Evolutionary conservation across 2,113 vertebrate species (phyloP).

Genomic region (Corapipo altera): DNA sequence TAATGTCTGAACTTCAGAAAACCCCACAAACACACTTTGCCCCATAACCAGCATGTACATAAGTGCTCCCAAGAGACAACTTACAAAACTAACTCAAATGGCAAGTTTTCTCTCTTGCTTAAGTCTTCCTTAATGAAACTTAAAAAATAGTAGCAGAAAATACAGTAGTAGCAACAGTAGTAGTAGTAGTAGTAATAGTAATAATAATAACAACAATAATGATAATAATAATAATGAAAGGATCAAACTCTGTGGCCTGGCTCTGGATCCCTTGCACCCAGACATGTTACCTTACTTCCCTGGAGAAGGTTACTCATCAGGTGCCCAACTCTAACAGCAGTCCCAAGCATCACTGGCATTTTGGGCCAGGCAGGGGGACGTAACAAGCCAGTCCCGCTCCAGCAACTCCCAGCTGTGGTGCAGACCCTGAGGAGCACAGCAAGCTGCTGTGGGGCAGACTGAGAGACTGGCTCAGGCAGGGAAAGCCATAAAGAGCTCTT

Average conservation of each 20-base stretch:
- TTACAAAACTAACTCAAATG: background rate
- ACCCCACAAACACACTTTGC: background rate
- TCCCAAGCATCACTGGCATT: background rate
- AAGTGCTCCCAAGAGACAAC: background rate
- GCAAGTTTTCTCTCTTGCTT: background rate
- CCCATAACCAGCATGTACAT: background rate
- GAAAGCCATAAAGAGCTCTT: background rate
- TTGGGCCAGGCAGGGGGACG: background rate
- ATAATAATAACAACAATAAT: background rate
- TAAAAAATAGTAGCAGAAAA: background rate
- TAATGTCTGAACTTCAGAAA: background rate
- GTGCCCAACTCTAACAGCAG: background rate
- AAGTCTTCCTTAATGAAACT: background rate
- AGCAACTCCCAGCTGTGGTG: background rate
- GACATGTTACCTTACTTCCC: fast-evolving
- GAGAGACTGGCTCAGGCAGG: background rate
- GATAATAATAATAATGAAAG: background rate
- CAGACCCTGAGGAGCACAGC: background rate
- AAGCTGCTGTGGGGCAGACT: background rate
- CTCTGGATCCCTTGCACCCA: fast-evolving
- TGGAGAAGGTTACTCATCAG: background rate
- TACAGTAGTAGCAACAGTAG: background rate
- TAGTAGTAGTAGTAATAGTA: background rate
- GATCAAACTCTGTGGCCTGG: background rate
- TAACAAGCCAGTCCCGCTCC: background rate